phyloP scores from a whole-genome alignment of 2,113 vertebrate genomes.

The Mesocricetus auratus region DNA sequence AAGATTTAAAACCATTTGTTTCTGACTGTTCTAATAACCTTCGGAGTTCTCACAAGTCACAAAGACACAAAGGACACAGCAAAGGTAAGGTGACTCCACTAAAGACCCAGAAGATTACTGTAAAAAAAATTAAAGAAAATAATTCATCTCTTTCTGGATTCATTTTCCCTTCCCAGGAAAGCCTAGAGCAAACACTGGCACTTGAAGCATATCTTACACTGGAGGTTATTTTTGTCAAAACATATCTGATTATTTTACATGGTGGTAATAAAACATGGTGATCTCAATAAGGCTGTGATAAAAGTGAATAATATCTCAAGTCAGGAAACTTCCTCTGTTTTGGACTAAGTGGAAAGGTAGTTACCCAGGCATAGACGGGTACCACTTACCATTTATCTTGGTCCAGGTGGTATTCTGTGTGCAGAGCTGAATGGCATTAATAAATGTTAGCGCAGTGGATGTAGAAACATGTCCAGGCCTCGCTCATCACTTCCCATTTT shows the following conservation, averaged over 20 bases:
- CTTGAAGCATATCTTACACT: background rate
- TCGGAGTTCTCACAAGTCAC: background rate
- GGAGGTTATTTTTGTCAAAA: background rate
- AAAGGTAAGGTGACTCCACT: background rate
- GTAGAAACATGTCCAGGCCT: slow-evolving; percentile 74
- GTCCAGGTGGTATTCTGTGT: slow-evolving; percentile 55
- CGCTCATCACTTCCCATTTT: slow-evolving; percentile 67
- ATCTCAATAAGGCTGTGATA: slow-evolving; percentile 55
- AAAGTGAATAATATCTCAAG: slow-evolving; percentile 61
- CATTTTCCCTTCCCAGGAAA: slow-evolving; percentile 4
- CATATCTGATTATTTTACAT: slow-evolving; percentile 6
- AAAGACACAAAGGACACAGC: background rate
- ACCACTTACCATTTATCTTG: slow-evolving; percentile 65
- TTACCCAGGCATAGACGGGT: slow-evolving; percentile 61
- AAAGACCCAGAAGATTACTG: background rate
- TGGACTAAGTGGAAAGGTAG: slow-evolving; percentile 34
- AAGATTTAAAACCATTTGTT: background rate
- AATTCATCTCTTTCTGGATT: background rate
- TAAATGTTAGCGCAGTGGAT: slow-evolving; percentile 63
- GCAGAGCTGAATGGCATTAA: slow-evolving; percentile 67
- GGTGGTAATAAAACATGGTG: slow-evolving; percentile 46
- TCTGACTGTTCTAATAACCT: slow-evolving; percentile 6
- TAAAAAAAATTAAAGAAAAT: background rate
- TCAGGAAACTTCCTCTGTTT: slow-evolving; percentile 54
- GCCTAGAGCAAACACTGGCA: background rate